Base-by-base conservation (phyloP, 2,113 vertebrate genomes). In the Otolemur garnettii region DNA sequence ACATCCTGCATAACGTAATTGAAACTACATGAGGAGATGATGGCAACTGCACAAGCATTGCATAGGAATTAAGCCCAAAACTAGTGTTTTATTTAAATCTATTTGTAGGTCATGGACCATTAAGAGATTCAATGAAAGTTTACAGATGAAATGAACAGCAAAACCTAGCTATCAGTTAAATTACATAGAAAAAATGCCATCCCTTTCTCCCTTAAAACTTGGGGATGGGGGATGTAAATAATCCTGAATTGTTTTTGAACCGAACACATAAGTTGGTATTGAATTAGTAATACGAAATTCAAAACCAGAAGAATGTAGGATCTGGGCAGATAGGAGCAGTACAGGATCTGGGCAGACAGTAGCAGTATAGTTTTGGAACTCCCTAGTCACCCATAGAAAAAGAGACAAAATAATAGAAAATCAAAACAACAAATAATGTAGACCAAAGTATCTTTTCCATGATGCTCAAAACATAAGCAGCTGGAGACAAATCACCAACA, bases 71-170 rank as follows among this genome's bases (percentile, higher is more conserved):
- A 94, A 97, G 81, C 53, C 68, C 72, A 94, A 91, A 96, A 80
- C 82, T 82, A 85, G 30, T 45, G 38, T 88, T 94, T 95, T 78
- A 79, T 90, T 90, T 89, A 96, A 94, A 93, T 94, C 35, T 89
- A 66, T 50, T 82, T 94, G 57, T 55, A 90, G 59, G 95, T 87
- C 89, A 97, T 74, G 66, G 83, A 59, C 42, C 86, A 92, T 93
- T 93, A 97, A 90, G 75, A 94, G 22, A 8, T 95, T 91, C 95
- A 45, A 96, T 96, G 75, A 87, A 94, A 90, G 86, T 95, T 95
- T 94, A 87, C 7, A 11, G 55, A 59, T 90, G 71, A 90, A 92
- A 87, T 68, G 95, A 90, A 85, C 17, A 85, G 19, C 45, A 97
- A 95, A 96, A 78, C 35, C 66, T 80, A 91, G 35, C 69, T 89